Base-by-base conservation (phyloP, 2,113 vertebrate genomes). In the Saccopteryx leptura region DNA sequence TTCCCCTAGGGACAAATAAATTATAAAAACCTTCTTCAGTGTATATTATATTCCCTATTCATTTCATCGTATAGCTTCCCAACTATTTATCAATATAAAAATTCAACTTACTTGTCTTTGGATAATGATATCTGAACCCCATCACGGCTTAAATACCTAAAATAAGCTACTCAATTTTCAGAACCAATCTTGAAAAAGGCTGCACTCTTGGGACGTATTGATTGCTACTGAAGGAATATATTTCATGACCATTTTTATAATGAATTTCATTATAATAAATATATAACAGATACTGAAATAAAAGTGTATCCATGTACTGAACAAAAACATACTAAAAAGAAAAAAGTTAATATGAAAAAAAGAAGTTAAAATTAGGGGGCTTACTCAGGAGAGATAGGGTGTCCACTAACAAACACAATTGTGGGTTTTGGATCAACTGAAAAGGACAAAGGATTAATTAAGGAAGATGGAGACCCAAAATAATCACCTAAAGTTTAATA, bases 121-220 rank as follows among this genome's bases (percentile, higher is more conserved):
- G 58, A 81, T 79, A 97, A 96, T 89, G 24, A 50, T 92, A 83
- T 75, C 69, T 60, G 95, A 97, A 93, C 14, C 66, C 74, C 26
- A 95, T 88, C 66, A 97, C 78, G 81, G 31, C 71, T 97, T 95
- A 93, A 92, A 90, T 95, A 93, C 89, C 78, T 94, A 83, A 95
- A 97, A 79, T 96, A 95, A 81, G 52, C 54, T 31, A 31, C 46
- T 95, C 56, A 80, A 61, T 91, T 96, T 91, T 91, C 79, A 85
- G 78, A 91, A 79, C 87, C 58, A 60, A 76, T 93, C 68, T 80
- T 88, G 52, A 61, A 72, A 96, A 85, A 85, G 26, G 83, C 76
- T 91, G 18, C 5, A 91, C 39, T 96, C 33, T 7, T 80, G 71
- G 31, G 54, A 83, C 68, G 26, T 96, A 96, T 94, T 95, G 91